A percentile compares a stretch with the other conserved stretches of the same genome.
phyloP scores from a whole-genome alignment of 1,140 invertebrate species.

The Camponotus pennsylvanicus region DNA sequence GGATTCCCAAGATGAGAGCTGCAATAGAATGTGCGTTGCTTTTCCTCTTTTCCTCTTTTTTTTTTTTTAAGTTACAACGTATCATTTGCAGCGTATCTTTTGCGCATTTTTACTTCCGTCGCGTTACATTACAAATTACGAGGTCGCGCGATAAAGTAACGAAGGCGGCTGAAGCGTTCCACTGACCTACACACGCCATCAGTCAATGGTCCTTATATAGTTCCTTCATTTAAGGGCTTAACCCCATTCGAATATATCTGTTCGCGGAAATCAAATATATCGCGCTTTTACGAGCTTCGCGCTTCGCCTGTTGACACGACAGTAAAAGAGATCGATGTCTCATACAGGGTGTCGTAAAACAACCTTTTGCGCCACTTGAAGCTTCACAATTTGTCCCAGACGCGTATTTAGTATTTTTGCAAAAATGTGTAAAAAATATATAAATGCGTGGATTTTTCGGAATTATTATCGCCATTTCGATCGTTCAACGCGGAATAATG shows the following conservation, averaged over 20 bases:
- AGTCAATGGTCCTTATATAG: constrained; percentile 41
- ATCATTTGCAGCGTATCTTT: not conserved
- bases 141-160: constrained; percentile 55
- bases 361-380: not conserved
- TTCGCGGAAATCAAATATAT: constrained; percentile 35
- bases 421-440: not conserved
- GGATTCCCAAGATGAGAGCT: not conserved
- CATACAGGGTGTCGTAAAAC: not conserved
- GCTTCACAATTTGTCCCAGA: not conserved
- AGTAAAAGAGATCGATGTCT: constrained; percentile 27
- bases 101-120: constrained; percentile 27
- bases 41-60: too few species aligned
- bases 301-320: not conserved
- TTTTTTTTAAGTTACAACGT: not conserved
- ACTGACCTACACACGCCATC: constrained; percentile 63
- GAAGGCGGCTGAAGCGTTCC: constrained; percentile 37
- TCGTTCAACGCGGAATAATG: constrained; percentile 10
- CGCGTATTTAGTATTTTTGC: not conserved
- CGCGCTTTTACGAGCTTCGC: constrained; percentile 4
- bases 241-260: constrained; percentile 20
- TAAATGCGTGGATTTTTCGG: not conserved
- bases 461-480: not conserved
- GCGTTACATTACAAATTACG: constrained; percentile 50
- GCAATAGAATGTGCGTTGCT: not conserved
- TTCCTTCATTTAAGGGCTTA: constrained; percentile 45